phyloP scores from a whole-genome alignment of 2,888 invertebrate species.

The Scaptodrosophila latifasciaeformis region DNA sequence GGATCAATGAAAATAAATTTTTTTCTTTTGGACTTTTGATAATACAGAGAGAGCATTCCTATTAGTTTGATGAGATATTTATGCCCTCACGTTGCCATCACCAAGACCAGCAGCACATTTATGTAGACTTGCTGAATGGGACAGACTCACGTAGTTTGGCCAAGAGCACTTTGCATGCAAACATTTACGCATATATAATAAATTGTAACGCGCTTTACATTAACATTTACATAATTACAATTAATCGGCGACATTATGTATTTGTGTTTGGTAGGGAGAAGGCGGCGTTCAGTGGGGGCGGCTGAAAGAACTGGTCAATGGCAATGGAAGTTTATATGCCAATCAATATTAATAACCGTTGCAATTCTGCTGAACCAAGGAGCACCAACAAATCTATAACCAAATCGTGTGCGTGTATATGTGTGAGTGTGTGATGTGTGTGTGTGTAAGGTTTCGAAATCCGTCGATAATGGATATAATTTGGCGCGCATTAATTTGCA shows the following conservation, averaged over 20 bases:
- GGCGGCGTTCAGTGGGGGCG: not conserved
- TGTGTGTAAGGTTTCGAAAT: conserved; percentile 1
- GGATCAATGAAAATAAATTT: too few relatives aligned
- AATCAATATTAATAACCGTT: conserved; percentile 47
- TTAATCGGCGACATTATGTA: conserved; percentile 37
- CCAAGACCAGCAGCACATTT: too few relatives aligned
- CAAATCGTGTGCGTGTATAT: not conserved
- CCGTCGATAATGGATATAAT: conserved; percentile 43
- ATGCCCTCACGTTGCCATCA: too few relatives aligned
- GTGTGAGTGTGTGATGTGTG: too few relatives aligned
- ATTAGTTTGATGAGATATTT: too few relatives aligned
- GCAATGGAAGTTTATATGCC: conserved; percentile 36
- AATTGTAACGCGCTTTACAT: conserved; percentile 48
- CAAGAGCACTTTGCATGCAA: conserved; percentile 35
- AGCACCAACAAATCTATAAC: too few relatives aligned
- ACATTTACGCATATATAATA: conserved; percentile 41
- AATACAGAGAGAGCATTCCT: too few relatives aligned
- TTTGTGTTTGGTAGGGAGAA: not conserved
- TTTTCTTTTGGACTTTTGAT: too few relatives aligned
- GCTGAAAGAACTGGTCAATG: conserved; percentile 4
- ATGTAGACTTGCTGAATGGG: too few relatives aligned
- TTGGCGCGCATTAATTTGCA: conserved; percentile 29
- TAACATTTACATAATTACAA: conserved; percentile 49
- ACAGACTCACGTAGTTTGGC: too few relatives aligned
- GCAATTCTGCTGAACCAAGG: conserved; percentile 13